Conservation (phyloP, 2,113 vertebrate species). For the Cariama cristata region DNA sequence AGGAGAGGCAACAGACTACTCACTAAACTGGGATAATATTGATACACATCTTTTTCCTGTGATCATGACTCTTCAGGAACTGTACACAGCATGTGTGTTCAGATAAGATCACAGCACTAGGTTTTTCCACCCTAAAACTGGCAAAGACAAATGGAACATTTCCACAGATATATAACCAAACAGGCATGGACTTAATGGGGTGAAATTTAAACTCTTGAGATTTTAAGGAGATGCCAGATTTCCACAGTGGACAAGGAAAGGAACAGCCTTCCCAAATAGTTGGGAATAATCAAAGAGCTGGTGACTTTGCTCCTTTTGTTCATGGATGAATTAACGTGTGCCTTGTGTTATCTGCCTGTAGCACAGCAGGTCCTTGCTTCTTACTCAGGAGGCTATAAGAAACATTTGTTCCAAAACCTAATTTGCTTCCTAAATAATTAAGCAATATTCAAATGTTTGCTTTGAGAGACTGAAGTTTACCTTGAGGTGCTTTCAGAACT, state of each 20-base stretch:
- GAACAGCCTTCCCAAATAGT: background rate
- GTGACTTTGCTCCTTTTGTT: background rate
- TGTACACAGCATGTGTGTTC: rapidly evolving
- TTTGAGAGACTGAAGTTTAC: background rate
- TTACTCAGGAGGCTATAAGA: background rate
- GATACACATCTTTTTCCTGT: background rate
- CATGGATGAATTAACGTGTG: rapidly evolving
- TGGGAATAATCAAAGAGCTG: background rate
- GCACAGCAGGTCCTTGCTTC: background rate
- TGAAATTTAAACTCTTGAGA: background rate
- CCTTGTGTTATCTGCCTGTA: background rate
- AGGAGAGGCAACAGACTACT: background rate
- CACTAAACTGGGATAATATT: background rate
- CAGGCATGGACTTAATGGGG: background rate
- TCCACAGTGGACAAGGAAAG: background rate
- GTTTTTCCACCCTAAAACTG: background rate
- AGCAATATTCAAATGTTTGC: background rate
- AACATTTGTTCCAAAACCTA: background rate
- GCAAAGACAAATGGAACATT: background rate
- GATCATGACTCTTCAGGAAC: background rate
- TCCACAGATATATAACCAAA: background rate
- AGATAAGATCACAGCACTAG: background rate
- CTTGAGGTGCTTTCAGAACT: background rate
- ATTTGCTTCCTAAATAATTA: background rate
- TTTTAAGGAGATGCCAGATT: background rate